These are phyloP conservation scores for Drosophila tristis DNA, from an alignment of 1,140 invertebrate species.

Conservation along the genomic window DNA sequence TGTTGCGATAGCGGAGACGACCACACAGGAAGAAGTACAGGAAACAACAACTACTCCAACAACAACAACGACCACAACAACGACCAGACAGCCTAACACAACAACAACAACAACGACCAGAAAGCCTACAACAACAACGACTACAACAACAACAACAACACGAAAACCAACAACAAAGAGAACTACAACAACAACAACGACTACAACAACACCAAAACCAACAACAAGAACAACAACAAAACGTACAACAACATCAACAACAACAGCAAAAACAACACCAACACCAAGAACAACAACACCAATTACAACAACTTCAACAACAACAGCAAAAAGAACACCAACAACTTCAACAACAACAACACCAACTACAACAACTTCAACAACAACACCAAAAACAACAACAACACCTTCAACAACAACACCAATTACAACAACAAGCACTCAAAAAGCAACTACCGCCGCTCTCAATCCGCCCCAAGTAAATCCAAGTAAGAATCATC, in stretches of 20 bases:
- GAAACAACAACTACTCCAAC: conserved; percentile 3
- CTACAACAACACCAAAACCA: not conserved
- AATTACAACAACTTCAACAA: conserved; percentile 3
- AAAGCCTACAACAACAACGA: conserved; percentile 3
- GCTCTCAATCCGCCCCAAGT: conserved; percentile 5
- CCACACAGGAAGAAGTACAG: not conserved
- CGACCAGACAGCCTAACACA: conserved; percentile 1
- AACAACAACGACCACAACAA: conserved; percentile 18
- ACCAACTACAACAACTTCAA: not conserved
- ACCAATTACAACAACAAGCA: not conserved
- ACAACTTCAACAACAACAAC: not conserved
- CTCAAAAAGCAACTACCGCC: not conserved
- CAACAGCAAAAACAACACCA: conserved; percentile 14
- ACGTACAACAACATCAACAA: not conserved
- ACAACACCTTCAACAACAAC: not conserved
- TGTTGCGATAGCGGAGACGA: not conserved
- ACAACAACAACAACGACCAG: conserved; percentile 8
- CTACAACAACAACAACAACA: not conserved
- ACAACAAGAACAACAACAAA: conserved; percentile 7
- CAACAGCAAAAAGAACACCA: conserved; percentile 2
- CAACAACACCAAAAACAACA: not conserved
- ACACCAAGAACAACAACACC: not conserved
- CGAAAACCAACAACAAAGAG: conserved; percentile 11
- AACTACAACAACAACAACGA: conserved; percentile 3
- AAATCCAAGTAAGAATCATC: not conserved